Base-by-base conservation (phyloP, 2,888 invertebrate genomes). In the Gisinianus flammeolus region DNA sequence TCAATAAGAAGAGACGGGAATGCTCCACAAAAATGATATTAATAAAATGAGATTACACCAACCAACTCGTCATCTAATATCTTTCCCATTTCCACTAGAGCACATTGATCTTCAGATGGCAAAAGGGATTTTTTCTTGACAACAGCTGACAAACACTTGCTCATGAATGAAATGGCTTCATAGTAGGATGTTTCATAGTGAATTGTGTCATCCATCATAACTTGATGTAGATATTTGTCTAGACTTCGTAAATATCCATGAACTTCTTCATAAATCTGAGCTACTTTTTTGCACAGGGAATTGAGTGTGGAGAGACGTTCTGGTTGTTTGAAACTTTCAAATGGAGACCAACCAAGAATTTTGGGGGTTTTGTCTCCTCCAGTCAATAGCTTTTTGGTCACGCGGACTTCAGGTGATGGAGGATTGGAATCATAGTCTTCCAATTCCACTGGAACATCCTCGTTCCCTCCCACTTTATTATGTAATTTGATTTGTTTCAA, bases 41-140 rank as follows among this genome's bases (percentile, higher is more conserved):
- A n/a, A n/a, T n/a, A n/a, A n/a, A n/a, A n/a, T n/a, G n/a, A n/a
- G n/a, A n/a, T n/a, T n/a, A n/a, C n/a, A n/a, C n/a, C n/a, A n/a
- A n/a, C n/a, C 35, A 77, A 19, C 22, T 77, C 77, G 52, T 77
- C 77, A 26, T 24, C 22, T 1, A 77, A 56, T 6, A 70, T 26
- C 24, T 44, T 77, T 5, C 69, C 56, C n/a, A 54, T 30, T 6
- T 70, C 28, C 0, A 44, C 70, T 12, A 77, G 44, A n/a, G 77
- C 70, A 1, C 24, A 28, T 2, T 33, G n/a, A 28, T 73, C 62
- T 33, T 58, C 62, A 56, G 22, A 2, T 8, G 22, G 16, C 12
- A 73, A 26, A 3, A 33, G 12, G 1, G 5, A n/a, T n/a, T 35
- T 62, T 0, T 33, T 8, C 12, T 12, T 26, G 12, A n/a, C 6